Evolutionary conservation across 2,113 vertebrate species (phyloP).

Genomic region (Dolichotis patagonum): DNA sequence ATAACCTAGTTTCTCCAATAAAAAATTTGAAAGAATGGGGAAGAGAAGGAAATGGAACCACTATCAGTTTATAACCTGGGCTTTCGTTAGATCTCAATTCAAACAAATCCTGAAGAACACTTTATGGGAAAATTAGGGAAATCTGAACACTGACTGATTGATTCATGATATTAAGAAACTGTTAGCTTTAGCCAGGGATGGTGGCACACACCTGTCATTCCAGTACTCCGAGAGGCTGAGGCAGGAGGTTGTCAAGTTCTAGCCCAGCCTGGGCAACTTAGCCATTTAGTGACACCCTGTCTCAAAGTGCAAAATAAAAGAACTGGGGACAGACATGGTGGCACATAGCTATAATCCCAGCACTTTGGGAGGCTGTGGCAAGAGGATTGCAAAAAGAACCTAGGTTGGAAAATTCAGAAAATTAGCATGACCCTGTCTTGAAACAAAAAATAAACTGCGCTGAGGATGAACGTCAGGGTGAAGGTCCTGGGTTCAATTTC

Average conservation of each 20-base stretch:
- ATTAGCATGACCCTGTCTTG: neutral
- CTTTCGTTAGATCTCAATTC: neutral
- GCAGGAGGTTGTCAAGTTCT: neutral
- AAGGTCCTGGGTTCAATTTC: neutral
- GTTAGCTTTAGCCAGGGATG: neutral
- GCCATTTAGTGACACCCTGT: neutral
- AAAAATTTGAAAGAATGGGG: neutral
- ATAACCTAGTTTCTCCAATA: neutral
- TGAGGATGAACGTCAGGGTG: neutral
- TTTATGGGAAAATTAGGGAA: neutral
- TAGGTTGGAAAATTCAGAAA: neutral
- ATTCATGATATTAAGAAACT: neutral
- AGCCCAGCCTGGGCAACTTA: neutral
- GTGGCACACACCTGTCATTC: neutral
- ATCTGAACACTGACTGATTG: neutral
- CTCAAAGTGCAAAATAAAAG: neutral
- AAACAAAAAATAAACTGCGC: neutral
- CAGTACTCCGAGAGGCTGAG: neutral
- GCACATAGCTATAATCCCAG: neutral
- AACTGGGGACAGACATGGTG: neutral
- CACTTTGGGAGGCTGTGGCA: neutral
- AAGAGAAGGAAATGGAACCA: neutral
- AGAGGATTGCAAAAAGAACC: neutral
- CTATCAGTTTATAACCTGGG: neutral
- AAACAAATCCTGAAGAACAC: conserved; percentile 3